Conservation (phyloP, 2,113 vertebrate genomes). For the Desmodus rotundus region DNA sequence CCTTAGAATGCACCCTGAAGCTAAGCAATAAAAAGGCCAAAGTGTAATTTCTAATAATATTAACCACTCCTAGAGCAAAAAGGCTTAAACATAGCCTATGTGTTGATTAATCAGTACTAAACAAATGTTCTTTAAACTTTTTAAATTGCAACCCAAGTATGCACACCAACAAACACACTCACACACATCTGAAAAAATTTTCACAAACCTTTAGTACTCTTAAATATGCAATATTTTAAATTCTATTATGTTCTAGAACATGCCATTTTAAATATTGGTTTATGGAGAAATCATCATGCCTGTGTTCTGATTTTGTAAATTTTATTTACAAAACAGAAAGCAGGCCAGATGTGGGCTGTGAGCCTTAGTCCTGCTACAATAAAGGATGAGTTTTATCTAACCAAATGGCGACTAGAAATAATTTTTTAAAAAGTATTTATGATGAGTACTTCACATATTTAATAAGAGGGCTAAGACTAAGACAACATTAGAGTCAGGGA, state of each 20-base stretch:
- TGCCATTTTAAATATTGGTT: background rate
- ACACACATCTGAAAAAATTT: background rate
- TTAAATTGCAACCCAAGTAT: background rate
- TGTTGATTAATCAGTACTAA: background rate
- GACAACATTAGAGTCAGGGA: background rate
- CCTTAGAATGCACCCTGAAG: rapidly evolving
- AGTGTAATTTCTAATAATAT: background rate
- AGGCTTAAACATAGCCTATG: background rate
- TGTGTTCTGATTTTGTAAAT: background rate
- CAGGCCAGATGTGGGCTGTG: background rate
- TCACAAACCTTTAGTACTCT: background rate
- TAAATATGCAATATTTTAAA: background rate
- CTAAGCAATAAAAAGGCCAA: background rate
- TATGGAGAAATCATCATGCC: background rate
- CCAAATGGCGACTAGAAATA: background rate
- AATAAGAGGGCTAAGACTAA: background rate
- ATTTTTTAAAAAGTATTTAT: background rate
- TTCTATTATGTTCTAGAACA: background rate
- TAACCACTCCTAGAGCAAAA: background rate
- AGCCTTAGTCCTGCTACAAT: background rate
- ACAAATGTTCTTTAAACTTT: background rate
- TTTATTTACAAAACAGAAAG: background rate
- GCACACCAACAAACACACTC: background rate
- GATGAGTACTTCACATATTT: background rate
- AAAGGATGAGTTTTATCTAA: background rate